phyloP scores from a whole-genome alignment of 2,113 vertebrate genomes.

The Sitta europaea region DNA sequence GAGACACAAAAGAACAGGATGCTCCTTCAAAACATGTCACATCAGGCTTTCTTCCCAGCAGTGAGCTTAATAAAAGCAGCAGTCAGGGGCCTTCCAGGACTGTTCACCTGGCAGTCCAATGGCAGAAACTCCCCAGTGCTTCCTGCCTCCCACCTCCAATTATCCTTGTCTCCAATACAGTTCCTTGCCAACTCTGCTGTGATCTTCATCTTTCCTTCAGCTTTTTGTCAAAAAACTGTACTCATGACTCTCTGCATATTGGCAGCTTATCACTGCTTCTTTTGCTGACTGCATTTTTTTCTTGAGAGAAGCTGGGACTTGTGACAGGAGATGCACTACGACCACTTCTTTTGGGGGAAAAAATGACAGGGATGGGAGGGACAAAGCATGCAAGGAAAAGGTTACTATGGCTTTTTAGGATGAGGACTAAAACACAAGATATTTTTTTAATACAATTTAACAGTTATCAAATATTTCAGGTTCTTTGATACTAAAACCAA shows the following conservation, averaged over 20 bases:
- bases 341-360: background rate
- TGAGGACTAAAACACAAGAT: background rate
- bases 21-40: background rate
- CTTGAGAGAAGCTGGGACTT: background rate
- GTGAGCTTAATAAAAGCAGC: background rate
- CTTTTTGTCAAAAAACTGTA: background rate
- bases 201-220: background rate
- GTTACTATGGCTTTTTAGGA: background rate
- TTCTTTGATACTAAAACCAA: background rate
- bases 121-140: background rate
- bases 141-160: background rate
- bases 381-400: background rate
- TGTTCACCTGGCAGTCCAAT: background rate
- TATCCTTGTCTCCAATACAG: accelerated
- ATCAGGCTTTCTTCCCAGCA: background rate
- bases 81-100: background rate
- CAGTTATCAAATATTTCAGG: background rate
- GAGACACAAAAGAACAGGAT: background rate
- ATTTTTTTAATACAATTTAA: background rate
- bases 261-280: background rate
- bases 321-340: background rate
- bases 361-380: background rate
- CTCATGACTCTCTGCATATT: background rate
- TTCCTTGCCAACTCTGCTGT: background rate
- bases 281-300: background rate